Percentiles rank a stretch among this genome's conserved stretches.
These are phyloP conservation scores for Phrynocephalus versicolor DNA, from an alignment of 2,113 vertebrate species.

Conservation along the genomic window DNA sequence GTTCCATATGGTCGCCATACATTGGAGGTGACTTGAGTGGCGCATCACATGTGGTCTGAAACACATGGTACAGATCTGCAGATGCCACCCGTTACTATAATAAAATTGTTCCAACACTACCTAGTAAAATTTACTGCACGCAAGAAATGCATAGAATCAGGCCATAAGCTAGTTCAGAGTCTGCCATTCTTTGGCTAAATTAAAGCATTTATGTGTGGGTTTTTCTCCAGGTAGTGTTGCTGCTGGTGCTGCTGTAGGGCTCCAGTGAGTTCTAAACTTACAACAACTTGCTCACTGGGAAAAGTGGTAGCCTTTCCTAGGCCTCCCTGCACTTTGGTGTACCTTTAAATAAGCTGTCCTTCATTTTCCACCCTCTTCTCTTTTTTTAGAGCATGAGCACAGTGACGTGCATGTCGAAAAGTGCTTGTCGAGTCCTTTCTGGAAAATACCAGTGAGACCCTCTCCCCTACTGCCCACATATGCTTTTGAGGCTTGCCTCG, in stretches of 20 bases:
- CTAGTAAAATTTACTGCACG: too few species aligned
- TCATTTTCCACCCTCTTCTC: background rate
- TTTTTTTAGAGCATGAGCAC: background rate
- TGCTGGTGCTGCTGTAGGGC: too few species aligned
- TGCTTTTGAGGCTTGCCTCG: too few species aligned
- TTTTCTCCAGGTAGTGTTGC: background rate
- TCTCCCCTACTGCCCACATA: too few species aligned
- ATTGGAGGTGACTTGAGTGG: too few species aligned
- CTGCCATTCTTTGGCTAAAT: background rate
- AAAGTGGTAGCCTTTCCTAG: background rate
- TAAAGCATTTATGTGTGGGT: background rate
- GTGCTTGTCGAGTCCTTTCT: background rate
- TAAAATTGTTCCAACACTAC: background rate
- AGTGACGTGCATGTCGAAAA: background rate
- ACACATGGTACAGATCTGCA: background rate
- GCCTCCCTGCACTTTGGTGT: background rate
- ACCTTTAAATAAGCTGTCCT: background rate
- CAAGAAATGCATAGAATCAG: background rate
- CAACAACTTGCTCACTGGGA: background rate
- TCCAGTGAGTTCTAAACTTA: background rate
- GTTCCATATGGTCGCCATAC: too few species aligned
- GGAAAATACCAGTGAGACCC: background rate
- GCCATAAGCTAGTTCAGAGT: background rate
- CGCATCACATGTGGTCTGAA: background rate
- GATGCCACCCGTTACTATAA: background rate